Percentiles rank a stretch among this genome's conserved stretches.
Conservation (phyloP, 2,797 vertebrate genomes). For the Schizothorax lantsangensis region DNA sequence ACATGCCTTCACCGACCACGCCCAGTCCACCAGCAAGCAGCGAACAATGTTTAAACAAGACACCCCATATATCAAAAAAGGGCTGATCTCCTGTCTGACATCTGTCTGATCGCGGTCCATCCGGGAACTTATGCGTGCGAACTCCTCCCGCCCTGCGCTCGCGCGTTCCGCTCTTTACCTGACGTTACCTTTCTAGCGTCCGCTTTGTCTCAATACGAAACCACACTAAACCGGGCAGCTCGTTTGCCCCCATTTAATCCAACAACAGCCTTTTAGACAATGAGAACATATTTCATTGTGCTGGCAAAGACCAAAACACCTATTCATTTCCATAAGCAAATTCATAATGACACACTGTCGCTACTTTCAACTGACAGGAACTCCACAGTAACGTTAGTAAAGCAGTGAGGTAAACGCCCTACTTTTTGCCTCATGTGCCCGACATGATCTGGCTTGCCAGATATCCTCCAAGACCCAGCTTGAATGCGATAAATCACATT, state of each 20-base stretch:
- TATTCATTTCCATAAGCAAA: constrained; percentile 12
- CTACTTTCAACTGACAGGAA: constrained; percentile 43
- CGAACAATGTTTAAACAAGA: constrained; percentile 56
- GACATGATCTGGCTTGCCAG: constrained; percentile 46
- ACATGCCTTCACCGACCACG: constrained; percentile 67
- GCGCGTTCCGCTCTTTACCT: constrained; percentile 18
- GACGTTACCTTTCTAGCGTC: constrained; percentile 24
- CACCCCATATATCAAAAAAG: neutral
- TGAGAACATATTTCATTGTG: neutral
- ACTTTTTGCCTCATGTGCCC: constrained; percentile 29
- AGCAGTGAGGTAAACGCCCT: constrained; percentile 52
- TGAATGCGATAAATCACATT: neutral
- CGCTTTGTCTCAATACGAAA: constrained; percentile 20
- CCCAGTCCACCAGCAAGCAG: constrained; percentile 62
- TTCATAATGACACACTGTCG: neutral
- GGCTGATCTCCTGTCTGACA: neutral
- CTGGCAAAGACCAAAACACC: neutral
- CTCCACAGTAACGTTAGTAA: constrained; percentile 22
- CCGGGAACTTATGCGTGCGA: constrained; percentile 25
- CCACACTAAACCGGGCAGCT: neutral
- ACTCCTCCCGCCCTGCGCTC: constrained; percentile 3
- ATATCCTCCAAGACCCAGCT: neutral
- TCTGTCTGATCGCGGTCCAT: constrained; percentile 25
- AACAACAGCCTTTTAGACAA: neutral
- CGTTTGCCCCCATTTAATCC: neutral